These are phyloP conservation scores for Xylocopa sonorina DNA, from an alignment of 1,140 invertebrate genomes.

Conservation along the genomic window DNA sequence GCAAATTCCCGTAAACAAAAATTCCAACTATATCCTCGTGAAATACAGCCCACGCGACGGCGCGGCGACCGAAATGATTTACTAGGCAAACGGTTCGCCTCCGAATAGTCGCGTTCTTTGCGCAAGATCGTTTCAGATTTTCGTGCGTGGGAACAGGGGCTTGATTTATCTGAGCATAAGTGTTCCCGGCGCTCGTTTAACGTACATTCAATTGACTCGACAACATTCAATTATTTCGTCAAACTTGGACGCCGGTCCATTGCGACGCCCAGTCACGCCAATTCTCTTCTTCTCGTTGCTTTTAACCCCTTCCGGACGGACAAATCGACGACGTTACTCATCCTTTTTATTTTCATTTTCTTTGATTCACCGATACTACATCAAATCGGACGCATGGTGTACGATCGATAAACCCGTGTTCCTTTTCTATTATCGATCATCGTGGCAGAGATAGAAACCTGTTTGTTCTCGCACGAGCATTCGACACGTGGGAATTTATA, in stretches of 20 bases:
- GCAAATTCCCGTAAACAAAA: conserved; percentile 64
- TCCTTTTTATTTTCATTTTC: neutral
- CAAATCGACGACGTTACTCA: neutral
- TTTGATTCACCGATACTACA: neutral
- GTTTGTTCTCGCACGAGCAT: neutral
- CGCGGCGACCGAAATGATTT: conserved; percentile 44
- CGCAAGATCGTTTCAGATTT: conserved; percentile 38
- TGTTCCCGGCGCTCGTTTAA: neutral
- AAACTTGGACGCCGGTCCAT: neutral
- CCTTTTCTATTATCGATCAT: neutral
- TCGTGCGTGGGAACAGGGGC: conserved; percentile 25
- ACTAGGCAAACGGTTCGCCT: conserved; percentile 41
- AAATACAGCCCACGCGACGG: conserved; percentile 51
- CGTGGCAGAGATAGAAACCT: neutral
- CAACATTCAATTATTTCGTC: conserved; percentile 41
- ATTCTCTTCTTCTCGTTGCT: no score
- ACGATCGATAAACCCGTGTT: neutral
- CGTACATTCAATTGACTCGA: neutral
- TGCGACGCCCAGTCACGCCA: neutral
- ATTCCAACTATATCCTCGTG: conserved; percentile 58
- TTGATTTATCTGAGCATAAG: conserved; percentile 22
- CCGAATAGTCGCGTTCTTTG: conserved; percentile 35
- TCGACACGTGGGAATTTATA: no score
- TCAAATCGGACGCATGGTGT: no score
- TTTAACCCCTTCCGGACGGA: neutral